phyloP scores from a whole-genome alignment of 2,113 vertebrate genomes.

The Oenanthe oenanthe region DNA sequence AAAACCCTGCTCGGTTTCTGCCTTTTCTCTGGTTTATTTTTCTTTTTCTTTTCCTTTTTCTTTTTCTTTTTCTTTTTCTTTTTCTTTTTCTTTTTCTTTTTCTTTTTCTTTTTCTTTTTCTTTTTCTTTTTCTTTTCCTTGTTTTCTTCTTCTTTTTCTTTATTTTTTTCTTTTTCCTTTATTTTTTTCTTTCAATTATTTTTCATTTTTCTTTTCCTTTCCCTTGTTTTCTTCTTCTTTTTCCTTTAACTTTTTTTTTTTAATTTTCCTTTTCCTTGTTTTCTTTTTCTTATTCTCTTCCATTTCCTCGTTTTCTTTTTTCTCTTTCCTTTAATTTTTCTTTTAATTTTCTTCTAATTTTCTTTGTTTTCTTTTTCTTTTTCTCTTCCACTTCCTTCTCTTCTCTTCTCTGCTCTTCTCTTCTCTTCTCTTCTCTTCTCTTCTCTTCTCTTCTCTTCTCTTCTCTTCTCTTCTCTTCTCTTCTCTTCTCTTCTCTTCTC shows the following conservation, averaged over 20 bases:
- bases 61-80: accelerated
- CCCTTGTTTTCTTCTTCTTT: too few relatives aligned
- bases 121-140: too few relatives aligned
- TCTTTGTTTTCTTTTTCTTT: too few relatives aligned
- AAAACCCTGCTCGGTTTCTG: neutral
- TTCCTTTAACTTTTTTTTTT: accelerated
- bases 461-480: neutral
- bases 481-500: too few relatives aligned
- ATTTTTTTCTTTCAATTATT: too few relatives aligned
- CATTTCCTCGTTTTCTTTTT: too few relatives aligned
- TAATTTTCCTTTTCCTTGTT: neutral
- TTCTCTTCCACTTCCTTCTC: neutral
- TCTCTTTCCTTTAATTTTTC: too few relatives aligned
- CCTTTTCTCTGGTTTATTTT: neutral
- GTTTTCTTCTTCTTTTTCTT: too few relatives aligned
- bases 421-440: neutral
- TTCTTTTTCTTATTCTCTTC: too few relatives aligned
- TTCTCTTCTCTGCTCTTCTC: neutral
- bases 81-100: accelerated
- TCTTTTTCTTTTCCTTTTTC: accelerated
- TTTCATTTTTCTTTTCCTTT: accelerated
- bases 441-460: neutral
- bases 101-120: accelerated
- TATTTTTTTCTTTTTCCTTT: too few relatives aligned
- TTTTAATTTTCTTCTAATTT: too few relatives aligned